Conservation (phyloP, 92 coral and sea anemone genomes). For the Epizoanthus illoricatus region DNA sequence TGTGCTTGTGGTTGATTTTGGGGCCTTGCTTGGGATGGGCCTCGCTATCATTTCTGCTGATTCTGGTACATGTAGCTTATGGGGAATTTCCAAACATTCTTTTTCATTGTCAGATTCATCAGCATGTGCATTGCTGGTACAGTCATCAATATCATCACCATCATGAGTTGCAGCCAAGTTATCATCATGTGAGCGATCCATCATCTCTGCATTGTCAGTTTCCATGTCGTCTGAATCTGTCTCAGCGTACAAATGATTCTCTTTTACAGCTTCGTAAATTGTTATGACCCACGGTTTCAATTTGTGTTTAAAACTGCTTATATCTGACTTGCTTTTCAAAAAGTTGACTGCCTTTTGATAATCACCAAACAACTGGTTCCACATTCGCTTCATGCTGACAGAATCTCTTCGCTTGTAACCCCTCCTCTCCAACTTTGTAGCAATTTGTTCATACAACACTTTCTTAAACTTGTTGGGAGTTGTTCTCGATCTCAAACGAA, state of each 20-base stretch:
- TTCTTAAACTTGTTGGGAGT: conserved; percentile 39
- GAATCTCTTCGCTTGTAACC: conserved; percentile 38
- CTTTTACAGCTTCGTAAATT: conserved; percentile 35
- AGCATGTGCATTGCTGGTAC: conserved; percentile 15
- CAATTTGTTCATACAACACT: conserved; percentile 34
- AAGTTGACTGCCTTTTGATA: conserved; percentile 42
- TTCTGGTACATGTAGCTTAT: background rate
- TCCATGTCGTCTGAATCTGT: conserved; percentile 16
- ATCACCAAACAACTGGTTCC: conserved; percentile 39
- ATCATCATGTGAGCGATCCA: conserved; percentile 6
- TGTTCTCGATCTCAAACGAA: conserved; percentile 39
- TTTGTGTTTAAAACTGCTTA: conserved; percentile 33
- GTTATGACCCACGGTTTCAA: conserved; percentile 32
- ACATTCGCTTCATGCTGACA: conserved; percentile 32
- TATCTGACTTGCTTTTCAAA: conserved; percentile 39
- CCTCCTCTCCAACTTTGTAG: conserved; percentile 21
- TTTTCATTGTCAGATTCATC: conserved; percentile 18
- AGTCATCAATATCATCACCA: conserved; percentile 17
- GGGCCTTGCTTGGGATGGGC: background rate
- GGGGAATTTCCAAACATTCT: background rate
- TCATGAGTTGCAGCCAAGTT: background rate
- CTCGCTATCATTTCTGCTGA: background rate
- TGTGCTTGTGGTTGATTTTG: background rate
- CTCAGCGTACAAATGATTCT: conserved; percentile 25
- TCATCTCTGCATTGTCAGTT: background rate